Evolutionary conservation across 2,113 vertebrate genomes (phyloP).

Genomic region (Poecile atricapillus): DNA sequence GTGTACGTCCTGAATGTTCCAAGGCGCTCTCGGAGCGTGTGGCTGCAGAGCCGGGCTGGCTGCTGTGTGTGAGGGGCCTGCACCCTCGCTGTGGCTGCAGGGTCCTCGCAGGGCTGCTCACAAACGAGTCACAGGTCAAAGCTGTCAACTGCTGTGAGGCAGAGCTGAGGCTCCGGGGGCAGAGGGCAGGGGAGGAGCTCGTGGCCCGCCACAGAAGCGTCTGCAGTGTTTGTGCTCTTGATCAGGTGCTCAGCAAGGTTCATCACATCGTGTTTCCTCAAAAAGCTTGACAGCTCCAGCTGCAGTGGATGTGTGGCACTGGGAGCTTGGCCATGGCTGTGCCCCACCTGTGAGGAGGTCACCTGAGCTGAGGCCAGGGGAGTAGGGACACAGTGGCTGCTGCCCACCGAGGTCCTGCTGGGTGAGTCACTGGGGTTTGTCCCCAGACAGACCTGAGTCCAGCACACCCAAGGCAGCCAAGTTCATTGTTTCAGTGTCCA

Average conservation of each 20-base stretch:
- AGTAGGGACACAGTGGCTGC: background rate
- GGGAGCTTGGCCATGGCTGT: background rate
- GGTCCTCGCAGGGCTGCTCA: background rate
- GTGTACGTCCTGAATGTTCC: conserved; percentile 57
- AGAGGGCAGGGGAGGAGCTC: background rate
- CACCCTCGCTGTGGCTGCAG: background rate
- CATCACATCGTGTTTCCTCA: background rate
- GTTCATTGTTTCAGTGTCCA: background rate
- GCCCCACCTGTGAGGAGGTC: background rate
- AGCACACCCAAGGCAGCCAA: background rate
- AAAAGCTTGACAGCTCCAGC: background rate
- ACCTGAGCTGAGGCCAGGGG: background rate
- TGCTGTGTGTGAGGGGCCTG: background rate
- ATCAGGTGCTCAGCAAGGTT: background rate
- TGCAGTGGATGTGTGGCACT: background rate
- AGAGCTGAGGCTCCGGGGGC: background rate
- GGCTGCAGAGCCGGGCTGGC: background rate
- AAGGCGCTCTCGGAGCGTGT: background rate
- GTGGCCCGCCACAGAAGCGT: background rate
- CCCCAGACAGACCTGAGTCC: background rate
- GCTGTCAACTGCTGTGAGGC: conserved; percentile 34
- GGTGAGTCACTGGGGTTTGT: background rate
- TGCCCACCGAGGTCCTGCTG: background rate
- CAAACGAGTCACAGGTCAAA: background rate
- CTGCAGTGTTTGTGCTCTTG: background rate